These are phyloP conservation scores for Apomyelois bistriatella DNA, from an alignment of 2,888 invertebrate genomes.

Conservation along the genomic window DNA sequence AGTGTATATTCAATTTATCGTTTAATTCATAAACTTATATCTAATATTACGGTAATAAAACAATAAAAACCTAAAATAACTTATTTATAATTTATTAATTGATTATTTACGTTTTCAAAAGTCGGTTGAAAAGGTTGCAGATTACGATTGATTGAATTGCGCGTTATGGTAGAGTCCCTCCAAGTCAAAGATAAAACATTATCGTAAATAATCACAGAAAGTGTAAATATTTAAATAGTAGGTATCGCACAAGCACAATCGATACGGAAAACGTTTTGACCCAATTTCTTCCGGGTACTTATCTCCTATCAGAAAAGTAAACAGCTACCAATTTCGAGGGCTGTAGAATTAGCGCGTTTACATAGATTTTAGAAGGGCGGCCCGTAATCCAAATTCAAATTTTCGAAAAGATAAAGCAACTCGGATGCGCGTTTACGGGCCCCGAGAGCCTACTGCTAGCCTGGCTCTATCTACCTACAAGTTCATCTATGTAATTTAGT, in stretches of 20 bases:
- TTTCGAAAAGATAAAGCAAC: constrained; percentile 13
- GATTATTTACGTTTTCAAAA: no score
- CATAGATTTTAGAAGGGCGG: constrained; percentile 41
- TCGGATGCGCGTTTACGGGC: constrained; percentile 11
- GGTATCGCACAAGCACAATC: background rate
- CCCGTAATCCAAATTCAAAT: constrained; percentile 45
- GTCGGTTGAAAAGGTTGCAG: no score
- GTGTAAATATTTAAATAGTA: no score
- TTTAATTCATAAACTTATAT: no score
- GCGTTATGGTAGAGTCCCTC: no score
- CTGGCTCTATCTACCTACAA: background rate
- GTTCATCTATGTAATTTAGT: no score
- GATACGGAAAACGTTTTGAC: constrained; percentile 14
- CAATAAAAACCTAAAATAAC: no score
- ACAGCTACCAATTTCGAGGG: constrained; percentile 33
- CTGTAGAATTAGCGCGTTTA: constrained; percentile 42
- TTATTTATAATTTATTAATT: no score
- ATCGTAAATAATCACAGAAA: constrained; percentile 14
- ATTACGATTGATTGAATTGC: no score
- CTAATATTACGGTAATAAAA: no score
- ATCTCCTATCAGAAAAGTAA: constrained; percentile 26
- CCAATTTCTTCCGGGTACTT: constrained; percentile 22
- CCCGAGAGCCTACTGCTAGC: constrained; percentile 1
- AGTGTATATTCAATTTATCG: no score
- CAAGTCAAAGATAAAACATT: background rate